Base-by-base conservation (phyloP, 2,888 invertebrate genomes). In the Sinotaia quadrata region DNA sequence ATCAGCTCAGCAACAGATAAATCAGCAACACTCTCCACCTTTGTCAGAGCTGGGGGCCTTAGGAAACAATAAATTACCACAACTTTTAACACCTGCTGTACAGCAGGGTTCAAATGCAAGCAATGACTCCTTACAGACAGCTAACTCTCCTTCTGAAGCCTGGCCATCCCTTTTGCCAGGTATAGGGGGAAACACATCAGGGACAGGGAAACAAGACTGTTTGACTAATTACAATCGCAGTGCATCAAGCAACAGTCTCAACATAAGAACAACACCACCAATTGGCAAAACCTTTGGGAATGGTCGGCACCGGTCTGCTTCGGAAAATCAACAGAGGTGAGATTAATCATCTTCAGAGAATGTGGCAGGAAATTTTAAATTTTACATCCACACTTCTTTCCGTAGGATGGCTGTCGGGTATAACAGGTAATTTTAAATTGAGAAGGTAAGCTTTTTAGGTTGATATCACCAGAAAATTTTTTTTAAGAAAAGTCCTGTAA, bases 161-260 rank as follows among this genome's bases (percentile, higher is more conserved):
- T 83, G 83, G 83, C 83, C 83, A 7, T 79, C 81, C 49, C 73
- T 83, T 70, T 78, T 81, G 51, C 76, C 74, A 31, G 52, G 34
- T 5, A 18, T 56, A 21, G 56, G 63, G 3, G 37, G n/a, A 34
- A 18, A 27, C 21, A 49, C 24, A 27, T 10, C 37, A 15, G 21
- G 51, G 12, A 36, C 51, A 57, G 74, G 65, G 36, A 76, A 72
- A 67, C 63, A 68, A 44, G 74, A 77, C 31, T 27, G 69, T 36
- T 67, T 76, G n/a, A 68, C 76, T 41, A 78, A 77, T 56, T 77
- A 76, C 34, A 78, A 75, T 67, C 68, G 73, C 54, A 69, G 71
- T 51, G 49, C 54, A 29, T 44, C 68, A 21, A 51, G 49, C 57
- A 70, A 63, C 24, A 71, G 69, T 36, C 61, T 59, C 18, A 69